Conservation (phyloP, 2,797 vertebrate species). For the Anolis apletophallus region DNA sequence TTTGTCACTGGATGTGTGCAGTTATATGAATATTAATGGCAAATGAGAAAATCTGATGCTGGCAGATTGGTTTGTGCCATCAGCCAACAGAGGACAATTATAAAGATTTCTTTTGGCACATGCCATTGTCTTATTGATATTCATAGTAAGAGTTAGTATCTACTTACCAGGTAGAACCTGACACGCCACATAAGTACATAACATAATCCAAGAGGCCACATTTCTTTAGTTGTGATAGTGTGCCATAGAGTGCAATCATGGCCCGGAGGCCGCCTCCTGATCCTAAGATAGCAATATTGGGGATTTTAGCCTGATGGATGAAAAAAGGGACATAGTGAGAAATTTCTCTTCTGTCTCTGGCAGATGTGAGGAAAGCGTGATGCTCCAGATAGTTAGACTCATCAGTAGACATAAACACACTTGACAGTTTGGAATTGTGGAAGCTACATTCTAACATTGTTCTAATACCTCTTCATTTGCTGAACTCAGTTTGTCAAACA, state of each 20-base stretch:
- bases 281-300: conserved; percentile 57
- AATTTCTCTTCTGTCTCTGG: background rate
- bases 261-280: conserved; percentile 66
- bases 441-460: no score
- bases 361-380: background rate
- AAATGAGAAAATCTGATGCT: background rate
- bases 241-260: conserved; percentile 56
- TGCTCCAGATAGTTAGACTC: no score
- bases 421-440: no score
- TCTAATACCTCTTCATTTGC: no score
- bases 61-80: background rate
- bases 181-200: conserved; percentile 64
- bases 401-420: no score
- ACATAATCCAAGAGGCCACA: conserved; percentile 59
- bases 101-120: background rate
- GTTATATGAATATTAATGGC: background rate
- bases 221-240: conserved; percentile 55
- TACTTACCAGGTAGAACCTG: conserved; percentile 71
- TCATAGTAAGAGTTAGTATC: background rate
- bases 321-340: background rate
- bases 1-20: no score
- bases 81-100: background rate
- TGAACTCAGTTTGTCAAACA: no score
- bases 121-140: background rate
- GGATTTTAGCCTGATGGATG: conserved; percentile 31